Base-by-base conservation (phyloP, 2,797 vertebrate genomes). In the Synanceia verrucosa region DNA sequence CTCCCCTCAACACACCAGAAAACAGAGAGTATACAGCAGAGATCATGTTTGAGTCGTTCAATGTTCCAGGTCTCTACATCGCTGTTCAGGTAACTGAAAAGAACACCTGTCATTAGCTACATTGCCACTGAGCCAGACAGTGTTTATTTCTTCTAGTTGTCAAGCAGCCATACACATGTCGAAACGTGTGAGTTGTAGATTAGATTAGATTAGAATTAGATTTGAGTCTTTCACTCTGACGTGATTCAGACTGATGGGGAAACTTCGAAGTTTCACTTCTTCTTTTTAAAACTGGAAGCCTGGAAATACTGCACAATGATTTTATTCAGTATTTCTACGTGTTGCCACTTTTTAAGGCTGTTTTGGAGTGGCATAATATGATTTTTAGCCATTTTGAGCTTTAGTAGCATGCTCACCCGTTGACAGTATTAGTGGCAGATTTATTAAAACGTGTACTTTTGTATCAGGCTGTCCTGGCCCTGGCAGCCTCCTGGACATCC, bases 401-500 rank as follows among this genome's bases (percentile, higher is more conserved):
- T 8, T 36, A n/a, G 14, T 11, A 0, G 23, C 10, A 13, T 41
- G 28, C 26, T 19, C 21, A 18, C 19, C 37, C 3, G 0, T 0
- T 3, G 1, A 53, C 26, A 1, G 14, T 11, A n/a, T 57, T 4
- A 14, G 39, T 37, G 3, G 4, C 4, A 4, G n/a, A 26, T 4
- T 12, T 2, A 33, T 47, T 34, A 7, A 43, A 53, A 14, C 0
- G 9, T 7, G 3, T 3, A 0, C 51, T 37, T 14, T 19, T 70
- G 3, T 29, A 1, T 47, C 76, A 94, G 93, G 97, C 94, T 33
- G 94, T 99, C 79, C 94, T 99, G 92, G 98, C 98, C 65, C 94
- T 99, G 93, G 97, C 97, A 67, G 98, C 98, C 26, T 99, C 98
- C 46, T 99, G 97, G 98, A 99, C 97, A 11, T 99, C 97, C 76